Evolutionary conservation across 1,140 invertebrate species (phyloP).

Genomic region (Trigoniulus corallinus): DNA sequence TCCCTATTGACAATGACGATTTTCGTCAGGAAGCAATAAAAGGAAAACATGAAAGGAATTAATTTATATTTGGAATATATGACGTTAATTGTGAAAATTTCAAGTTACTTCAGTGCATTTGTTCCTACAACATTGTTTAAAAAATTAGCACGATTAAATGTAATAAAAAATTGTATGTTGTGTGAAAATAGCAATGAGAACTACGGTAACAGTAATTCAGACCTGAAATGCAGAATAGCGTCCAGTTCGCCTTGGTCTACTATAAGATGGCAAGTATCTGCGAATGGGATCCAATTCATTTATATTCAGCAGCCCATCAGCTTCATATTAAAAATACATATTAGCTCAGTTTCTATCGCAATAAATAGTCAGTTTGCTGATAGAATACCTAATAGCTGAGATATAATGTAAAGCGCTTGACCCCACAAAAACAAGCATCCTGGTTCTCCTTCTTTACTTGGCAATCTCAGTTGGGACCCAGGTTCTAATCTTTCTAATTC

Average conservation of each 20-base stretch:
- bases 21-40: too few species aligned
- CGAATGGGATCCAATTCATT: conserved; percentile 92
- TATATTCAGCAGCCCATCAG: conserved; percentile 71
- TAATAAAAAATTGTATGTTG: background rate
- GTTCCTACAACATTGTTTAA: background rate
- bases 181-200: background rate
- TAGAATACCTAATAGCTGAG: conserved; percentile 69
- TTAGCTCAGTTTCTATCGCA: background rate
- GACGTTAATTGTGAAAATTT: too few species aligned
- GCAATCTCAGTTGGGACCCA: conserved; percentile 40
- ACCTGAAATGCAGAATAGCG: conserved; percentile 96
- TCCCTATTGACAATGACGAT: too few species aligned
- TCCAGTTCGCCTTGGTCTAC: conserved; percentile 71
- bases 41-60: too few species aligned
- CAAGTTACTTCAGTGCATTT: too few species aligned
- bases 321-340: conserved; percentile 11
- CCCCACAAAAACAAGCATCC: conserved; percentile 58
- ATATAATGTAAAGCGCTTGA: conserved; percentile 85
- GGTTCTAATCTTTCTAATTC: conserved; percentile 55
- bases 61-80: too few species aligned
- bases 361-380: conserved; percentile 7
- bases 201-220: background rate
- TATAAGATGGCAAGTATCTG: conserved; percentile 87
- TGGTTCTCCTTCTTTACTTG: conserved; percentile 38
- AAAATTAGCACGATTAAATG: background rate